phyloP scores from a whole-genome alignment of 2,113 vertebrate species.

The Oreochromis aureus region DNA sequence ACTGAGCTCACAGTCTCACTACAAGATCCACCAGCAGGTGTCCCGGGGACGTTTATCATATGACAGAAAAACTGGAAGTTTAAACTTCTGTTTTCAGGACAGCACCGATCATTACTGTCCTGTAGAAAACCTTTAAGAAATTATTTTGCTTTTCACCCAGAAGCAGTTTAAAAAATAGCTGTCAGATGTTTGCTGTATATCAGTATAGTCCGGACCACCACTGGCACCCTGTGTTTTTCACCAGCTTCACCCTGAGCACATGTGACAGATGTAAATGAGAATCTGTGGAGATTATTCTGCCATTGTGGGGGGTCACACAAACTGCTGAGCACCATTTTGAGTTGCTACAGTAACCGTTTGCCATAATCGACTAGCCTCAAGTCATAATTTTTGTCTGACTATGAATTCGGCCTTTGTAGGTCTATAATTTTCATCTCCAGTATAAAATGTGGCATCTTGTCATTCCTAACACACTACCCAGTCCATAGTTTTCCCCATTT shows the following conservation, averaged over 20 bases:
- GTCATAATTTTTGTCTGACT: not conserved
- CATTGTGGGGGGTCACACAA: not conserved
- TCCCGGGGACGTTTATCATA: not conserved
- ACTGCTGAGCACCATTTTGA: not conserved
- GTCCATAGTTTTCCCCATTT: not conserved
- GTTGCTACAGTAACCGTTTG: not conserved
- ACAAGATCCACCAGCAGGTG: not conserved
- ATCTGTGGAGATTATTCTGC: no score
- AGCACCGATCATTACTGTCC: not conserved
- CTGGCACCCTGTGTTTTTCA: not conserved
- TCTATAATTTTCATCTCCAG: not conserved
- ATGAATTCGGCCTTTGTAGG: not conserved
- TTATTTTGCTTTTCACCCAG: not conserved
- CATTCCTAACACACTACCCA: not conserved
- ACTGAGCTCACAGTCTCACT: no score
- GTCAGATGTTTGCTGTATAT: not conserved
- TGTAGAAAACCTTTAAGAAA: not conserved
- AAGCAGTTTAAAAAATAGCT: not conserved
- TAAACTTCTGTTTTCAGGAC: not conserved
- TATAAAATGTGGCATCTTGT: not conserved
- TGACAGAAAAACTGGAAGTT: not conserved
- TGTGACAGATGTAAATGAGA: no score
- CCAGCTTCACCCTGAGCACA: no score
- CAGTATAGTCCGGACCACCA: not conserved
- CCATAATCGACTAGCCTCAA: not conserved